These are phyloP conservation scores for Vidua macroura DNA, from an alignment of 2,113 vertebrate species.

Conservation along the genomic window DNA sequence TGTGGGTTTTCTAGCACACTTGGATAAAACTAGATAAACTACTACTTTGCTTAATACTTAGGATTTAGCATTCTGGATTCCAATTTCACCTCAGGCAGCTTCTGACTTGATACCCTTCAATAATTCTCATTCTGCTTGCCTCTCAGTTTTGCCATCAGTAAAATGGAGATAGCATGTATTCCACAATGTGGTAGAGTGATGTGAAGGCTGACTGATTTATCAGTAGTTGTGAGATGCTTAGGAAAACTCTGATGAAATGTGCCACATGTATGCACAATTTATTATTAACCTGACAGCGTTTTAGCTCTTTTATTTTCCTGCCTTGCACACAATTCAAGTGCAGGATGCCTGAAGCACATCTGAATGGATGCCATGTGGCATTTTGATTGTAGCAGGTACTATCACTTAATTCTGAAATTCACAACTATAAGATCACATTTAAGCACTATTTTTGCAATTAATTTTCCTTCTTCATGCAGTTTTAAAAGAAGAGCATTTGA, in stretches of 20 bases:
- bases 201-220: conserved; percentile 62
- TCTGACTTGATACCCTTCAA: conserved; percentile 30
- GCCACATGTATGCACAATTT: conserved; percentile 58
- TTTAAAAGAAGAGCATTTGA: background rate
- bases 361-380: conserved; percentile 44
- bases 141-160: conserved; percentile 47
- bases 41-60: background rate
- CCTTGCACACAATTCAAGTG: conserved; percentile 6
- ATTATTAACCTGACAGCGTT: conserved; percentile 50
- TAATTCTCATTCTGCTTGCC: conserved; percentile 50
- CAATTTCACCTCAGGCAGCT: background rate
- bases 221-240: conserved; percentile 51
- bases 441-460: background rate
- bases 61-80: conserved; percentile 4
- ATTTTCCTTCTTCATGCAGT: background rate
- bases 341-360: conserved; percentile 23
- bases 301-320: conserved; percentile 43
- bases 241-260: conserved; percentile 59
- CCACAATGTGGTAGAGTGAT: background rate
- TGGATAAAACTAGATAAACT: conserved; percentile 8
- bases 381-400: conserved; percentile 38
- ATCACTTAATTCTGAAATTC: conserved; percentile 42
- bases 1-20: background rate
- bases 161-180: conserved; percentile 46
- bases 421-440: conserved; percentile 1